These are phyloP conservation scores for Pimpla rufipes DNA, from an alignment of 2,888 invertebrate species.

Conservation along the genomic window DNA sequence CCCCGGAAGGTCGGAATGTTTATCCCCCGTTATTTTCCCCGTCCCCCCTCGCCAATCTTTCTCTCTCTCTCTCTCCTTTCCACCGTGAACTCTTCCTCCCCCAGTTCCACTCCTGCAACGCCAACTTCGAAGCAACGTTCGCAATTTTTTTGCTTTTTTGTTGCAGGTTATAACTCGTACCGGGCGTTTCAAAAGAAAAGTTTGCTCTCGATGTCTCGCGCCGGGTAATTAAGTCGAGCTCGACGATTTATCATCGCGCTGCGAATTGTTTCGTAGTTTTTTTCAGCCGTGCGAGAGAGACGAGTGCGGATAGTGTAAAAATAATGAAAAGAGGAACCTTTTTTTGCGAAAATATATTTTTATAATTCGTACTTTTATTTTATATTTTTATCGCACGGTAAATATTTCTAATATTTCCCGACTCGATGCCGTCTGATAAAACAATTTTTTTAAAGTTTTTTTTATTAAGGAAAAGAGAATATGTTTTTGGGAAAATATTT, in stretches of 20 bases:
- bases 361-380: too few species aligned
- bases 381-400: too few species aligned
- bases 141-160: conserved; percentile 37
- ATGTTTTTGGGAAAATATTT: too few species aligned
- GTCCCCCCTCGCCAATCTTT: conserved; percentile 14
- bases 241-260: neutral
- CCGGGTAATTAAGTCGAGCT: neutral
- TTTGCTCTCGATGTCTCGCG: conserved; percentile 36
- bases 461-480: too few species aligned
- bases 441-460: neutral
- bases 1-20: conserved; percentile 14
- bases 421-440: too few species aligned
- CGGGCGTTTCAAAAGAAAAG: conserved; percentile 51
- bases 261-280: neutral
- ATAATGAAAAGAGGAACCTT: too few species aligned
- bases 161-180: conserved; percentile 29
- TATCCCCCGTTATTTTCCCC: conserved; percentile 44
- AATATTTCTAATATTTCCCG: too few species aligned
- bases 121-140: conserved; percentile 46
- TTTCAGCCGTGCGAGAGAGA: too few species aligned
- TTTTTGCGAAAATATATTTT: too few species aligned
- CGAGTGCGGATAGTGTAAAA: too few species aligned
- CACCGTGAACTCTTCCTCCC: conserved; percentile 21
- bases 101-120: conserved; percentile 8
- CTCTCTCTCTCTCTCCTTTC: conserved; percentile 33